Percentiles rank a stretch among this genome's conserved stretches.
phyloP scores from a whole-genome alignment of 1,140 invertebrate species.

The Rhyzopertha dominica region DNA sequence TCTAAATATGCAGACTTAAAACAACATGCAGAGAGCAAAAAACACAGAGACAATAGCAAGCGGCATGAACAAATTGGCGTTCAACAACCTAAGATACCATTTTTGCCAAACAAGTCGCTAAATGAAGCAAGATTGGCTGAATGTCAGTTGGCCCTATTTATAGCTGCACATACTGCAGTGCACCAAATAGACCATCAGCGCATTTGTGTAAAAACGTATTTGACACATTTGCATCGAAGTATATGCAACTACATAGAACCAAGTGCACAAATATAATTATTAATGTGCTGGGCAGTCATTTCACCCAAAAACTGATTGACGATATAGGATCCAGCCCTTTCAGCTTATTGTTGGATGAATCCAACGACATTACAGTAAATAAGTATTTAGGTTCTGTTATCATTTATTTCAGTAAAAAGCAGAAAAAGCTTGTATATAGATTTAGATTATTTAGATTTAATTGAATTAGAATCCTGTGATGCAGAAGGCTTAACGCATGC shows the following conservation, averaged over 20 bases:
- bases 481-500: not conserved
- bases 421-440: not conserved
- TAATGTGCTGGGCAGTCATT: slow-evolving; percentile 2
- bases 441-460: slow-evolving; percentile 7
- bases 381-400: slow-evolving; percentile 8
- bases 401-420: slow-evolving; percentile 7
- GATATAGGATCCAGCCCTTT: slow-evolving; percentile 2
- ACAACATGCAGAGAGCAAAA: slow-evolving; percentile 3
- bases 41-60: slow-evolving; percentile 8
- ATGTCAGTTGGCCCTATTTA: slow-evolving; percentile 4
- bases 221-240: not conserved
- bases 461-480: not conserved
- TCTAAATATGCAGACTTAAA: slow-evolving; percentile 3
- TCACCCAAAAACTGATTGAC: not conserved
- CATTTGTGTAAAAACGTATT: slow-evolving; percentile 1
- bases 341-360: slow-evolving; percentile 10
- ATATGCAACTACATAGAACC: slow-evolving; percentile 8
- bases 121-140: slow-evolving; percentile 5
- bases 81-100: slow-evolving; percentile 9
- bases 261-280: slow-evolving; percentile 4
- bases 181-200: not conserved
- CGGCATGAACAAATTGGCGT: not conserved
- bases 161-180: not conserved
- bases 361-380: slow-evolving; percentile 1
- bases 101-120: not conserved